Conservation (phyloP, 64 coral and sea anemone species). For the Orbicella faveolata region DNA sequence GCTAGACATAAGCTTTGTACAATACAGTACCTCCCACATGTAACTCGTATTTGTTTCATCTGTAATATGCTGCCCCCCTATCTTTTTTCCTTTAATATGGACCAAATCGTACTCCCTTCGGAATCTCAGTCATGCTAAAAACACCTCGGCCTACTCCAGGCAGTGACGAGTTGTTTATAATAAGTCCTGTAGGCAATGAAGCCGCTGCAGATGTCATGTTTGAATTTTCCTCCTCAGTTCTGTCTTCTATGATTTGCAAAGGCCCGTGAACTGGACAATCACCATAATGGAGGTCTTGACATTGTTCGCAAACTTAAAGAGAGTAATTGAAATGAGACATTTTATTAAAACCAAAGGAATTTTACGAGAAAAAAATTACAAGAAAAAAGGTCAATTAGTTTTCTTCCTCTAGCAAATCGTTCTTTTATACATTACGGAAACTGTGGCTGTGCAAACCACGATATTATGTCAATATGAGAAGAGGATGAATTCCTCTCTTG, state of each 20-base stretch:
- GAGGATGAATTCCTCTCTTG: too few species aligned
- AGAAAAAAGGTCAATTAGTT: too few species aligned
- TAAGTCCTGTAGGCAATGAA: slow-evolving; percentile 44
- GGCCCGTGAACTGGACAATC: slow-evolving; percentile 77
- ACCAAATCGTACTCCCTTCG: slow-evolving; percentile 56
- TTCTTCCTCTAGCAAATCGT: too few species aligned
- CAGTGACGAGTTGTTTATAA: slow-evolving; percentile 53
- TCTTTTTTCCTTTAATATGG: slow-evolving; percentile 62
- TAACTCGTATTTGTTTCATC: slow-evolving; percentile 65
- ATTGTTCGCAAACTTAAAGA: slow-evolving; percentile 73
- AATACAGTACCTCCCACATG: slow-evolving; percentile 75
- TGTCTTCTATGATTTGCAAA: slow-evolving; percentile 51
- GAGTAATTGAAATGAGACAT: not conserved
- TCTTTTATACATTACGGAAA: too few species aligned
- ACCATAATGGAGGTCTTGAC: slow-evolving; percentile 75
- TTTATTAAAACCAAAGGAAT: too few species aligned
- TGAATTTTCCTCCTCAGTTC: not conserved
- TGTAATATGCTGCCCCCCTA: slow-evolving; percentile 41
- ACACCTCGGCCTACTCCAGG: slow-evolving; percentile 63
- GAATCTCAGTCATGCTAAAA: slow-evolving; percentile 31
- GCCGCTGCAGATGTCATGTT: slow-evolving; percentile 30
- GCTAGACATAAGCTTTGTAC: not conserved
- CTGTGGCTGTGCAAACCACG: too few species aligned
- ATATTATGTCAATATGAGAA: too few species aligned
- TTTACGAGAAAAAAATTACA: too few species aligned